Base-by-base conservation (phyloP, 2,888 invertebrate genomes). In the Melieria crassipennis region DNA sequence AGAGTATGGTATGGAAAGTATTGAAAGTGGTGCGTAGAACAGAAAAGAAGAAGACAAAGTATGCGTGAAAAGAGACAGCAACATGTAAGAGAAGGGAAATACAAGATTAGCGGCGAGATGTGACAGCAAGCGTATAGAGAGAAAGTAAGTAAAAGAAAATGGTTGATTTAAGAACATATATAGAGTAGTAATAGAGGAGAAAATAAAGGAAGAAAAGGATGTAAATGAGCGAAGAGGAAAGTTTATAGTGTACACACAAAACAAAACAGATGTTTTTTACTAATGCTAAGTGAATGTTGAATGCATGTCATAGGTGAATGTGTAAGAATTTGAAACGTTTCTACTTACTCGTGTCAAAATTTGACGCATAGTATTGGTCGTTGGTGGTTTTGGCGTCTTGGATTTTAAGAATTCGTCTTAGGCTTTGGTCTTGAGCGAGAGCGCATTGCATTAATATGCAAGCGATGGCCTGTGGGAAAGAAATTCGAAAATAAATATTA, bases 311-410 rank as follows among this genome's bases (percentile, higher is more conserved):
- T 67, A 30, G 45, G 50, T 67, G 43, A 16, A 13, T 65, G 30
- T 52, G 46, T 52, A 45, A 10, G 5, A 60, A 52, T 30, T 65
- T 43, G 71, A 73, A 78, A 80, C 76, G 71, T 71, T 52, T 57
- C 69, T 80, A 89, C 91, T 91, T 87, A 93, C 93, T 92, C 78
- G 91, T 91, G 80, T 92, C 91, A 83, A 92, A 91, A 84, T 93
- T 92, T 78, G 92, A 92, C 81, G 92, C 91, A 78, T 92, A 90
- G 82, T 93, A 93, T 86, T 93, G 93, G 69, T 89, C 91, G 84
- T 93, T 93, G 80, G 91, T 91, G 77, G 86, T 85, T 84, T 93
- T 92, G 70, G 89, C 89, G 81, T 93, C 92, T 79, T 91, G 90
- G 72, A 93, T 93, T 80, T 91, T 89, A 42, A 93, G 90, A 70